Evolutionary conservation across 2,113 vertebrate species (phyloP).

Genomic region (Anguilla rostrata): DNA sequence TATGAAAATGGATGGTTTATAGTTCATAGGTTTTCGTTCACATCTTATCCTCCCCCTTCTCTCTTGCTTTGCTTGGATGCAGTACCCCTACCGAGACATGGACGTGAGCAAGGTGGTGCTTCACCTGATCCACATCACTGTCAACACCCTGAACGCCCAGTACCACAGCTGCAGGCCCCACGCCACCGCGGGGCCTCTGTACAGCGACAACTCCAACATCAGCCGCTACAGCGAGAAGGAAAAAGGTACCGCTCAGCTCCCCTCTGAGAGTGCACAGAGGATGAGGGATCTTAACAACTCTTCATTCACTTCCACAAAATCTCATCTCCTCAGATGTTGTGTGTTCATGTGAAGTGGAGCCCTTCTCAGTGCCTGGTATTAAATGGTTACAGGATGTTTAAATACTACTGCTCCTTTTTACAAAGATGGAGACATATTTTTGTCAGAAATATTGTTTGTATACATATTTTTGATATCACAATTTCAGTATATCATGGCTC

Average conservation of each 20-base stretch:
- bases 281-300: background rate
- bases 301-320: background rate
- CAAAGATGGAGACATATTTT: background rate
- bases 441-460: no score
- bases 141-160: constrained; percentile 96
- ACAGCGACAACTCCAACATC: constrained; percentile 97
- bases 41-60: constrained; percentile 6
- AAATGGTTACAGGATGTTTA: background rate
- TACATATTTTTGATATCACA: no score
- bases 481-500: background rate
- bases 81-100: constrained; percentile 98
- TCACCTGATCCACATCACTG: constrained; percentile 95
- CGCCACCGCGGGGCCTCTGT: constrained; percentile 89
- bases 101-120: constrained; percentile 93
- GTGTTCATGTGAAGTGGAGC: background rate
- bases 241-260: constrained; percentile 76
- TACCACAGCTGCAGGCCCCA: constrained; percentile 99
- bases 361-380: background rate
- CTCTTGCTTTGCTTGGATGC: constrained; percentile 43
- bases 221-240: constrained; percentile 99
- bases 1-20: background rate
- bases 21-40: no score
- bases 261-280: background rate
- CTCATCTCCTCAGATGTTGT: background rate
- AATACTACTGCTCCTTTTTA: background rate